These are phyloP conservation scores for Smithornis capensis DNA, from an alignment of 2,113 vertebrate genomes.

Conservation along the genomic window DNA sequence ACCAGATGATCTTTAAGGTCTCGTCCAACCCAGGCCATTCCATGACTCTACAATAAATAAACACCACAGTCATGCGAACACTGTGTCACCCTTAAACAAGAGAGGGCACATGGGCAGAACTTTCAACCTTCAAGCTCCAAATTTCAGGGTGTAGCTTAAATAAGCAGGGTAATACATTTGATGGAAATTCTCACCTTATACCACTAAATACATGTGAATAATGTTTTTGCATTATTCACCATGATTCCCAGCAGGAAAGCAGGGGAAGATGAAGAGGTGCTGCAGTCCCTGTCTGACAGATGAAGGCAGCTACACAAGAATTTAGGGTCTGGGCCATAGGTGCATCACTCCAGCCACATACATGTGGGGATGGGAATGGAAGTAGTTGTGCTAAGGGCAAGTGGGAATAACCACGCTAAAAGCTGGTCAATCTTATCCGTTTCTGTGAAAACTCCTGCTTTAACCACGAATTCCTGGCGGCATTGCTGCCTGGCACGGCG, in stretches of 20 bases:
- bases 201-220: not conserved
- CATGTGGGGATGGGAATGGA: not conserved
- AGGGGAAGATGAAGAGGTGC: not conserved
- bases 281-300: not conserved
- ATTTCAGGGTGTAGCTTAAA: not conserved
- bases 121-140: not conserved
- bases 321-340: not conserved
- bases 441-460: not conserved
- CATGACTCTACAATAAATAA: not conserved
- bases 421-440: not conserved
- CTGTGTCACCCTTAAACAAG: not conserved
- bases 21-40: not conserved
- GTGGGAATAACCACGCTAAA: not conserved
- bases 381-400: not conserved
- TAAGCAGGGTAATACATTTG: not conserved
- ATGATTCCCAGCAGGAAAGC: not conserved
- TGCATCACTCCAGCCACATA: not conserved
- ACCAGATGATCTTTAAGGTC: not conserved
- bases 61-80: not conserved
- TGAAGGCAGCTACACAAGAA: not conserved
- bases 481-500: not conserved
- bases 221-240: fast-evolving
- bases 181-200: not conserved
- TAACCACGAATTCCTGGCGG: not conserved
- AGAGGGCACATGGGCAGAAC: not conserved